Evolutionary conservation across 2,797 vertebrate genomes (phyloP).

Genomic region (Chelon labrosus): DNA sequence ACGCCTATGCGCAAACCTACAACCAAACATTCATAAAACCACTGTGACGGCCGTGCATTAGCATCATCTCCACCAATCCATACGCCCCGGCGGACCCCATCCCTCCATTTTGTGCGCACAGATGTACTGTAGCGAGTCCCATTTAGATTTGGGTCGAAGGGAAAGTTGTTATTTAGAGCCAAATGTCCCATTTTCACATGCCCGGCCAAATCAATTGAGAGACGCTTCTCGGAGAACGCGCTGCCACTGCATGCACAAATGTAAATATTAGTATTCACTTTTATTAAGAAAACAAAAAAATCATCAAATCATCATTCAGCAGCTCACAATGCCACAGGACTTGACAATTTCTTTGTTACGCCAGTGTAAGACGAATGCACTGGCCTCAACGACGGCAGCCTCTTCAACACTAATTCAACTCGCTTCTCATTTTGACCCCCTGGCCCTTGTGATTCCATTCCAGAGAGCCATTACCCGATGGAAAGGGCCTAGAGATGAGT

Average conservation of each 20-base stretch:
- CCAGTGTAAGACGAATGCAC: no score
- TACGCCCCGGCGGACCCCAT: neutral
- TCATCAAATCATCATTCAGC: no score
- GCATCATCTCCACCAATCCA: no score
- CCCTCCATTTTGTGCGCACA: slow-evolving; percentile 30
- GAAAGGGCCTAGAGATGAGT: slow-evolving; percentile 2
- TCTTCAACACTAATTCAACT: no score
- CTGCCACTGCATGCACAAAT: neutral
- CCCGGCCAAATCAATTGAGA: slow-evolving; percentile 22
- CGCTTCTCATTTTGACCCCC: neutral
- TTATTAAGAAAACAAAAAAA: no score
- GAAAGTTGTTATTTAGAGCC: slow-evolving; percentile 12
- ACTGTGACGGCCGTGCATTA: no score
- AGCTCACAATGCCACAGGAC: no score
- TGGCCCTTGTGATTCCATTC: neutral
- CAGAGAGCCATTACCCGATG: slow-evolving; percentile 17
- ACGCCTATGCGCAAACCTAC: no score
- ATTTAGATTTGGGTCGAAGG: slow-evolving; percentile 35
- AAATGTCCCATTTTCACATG: slow-evolving; percentile 45
- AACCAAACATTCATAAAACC: no score
- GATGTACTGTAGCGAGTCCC: slow-evolving; percentile 15
- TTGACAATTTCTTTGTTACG: no score
- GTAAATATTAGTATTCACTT: neutral
- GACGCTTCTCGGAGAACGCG: slow-evolving; percentile 18
- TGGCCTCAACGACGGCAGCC: no score